Conservation (phyloP, 2,888 invertebrate species). For the Oligia latruncula region DNA sequence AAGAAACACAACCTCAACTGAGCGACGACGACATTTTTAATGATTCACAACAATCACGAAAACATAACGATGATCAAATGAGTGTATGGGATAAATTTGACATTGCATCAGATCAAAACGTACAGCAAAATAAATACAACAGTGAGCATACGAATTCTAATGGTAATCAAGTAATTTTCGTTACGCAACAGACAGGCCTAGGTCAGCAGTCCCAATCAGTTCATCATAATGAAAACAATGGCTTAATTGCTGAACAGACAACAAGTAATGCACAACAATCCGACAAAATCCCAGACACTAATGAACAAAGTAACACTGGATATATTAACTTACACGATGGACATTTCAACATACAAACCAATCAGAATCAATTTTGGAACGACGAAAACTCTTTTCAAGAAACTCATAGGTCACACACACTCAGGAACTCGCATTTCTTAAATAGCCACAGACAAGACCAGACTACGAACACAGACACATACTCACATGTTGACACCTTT, state of each 20-base stretch:
- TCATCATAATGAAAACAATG: conserved; percentile 15
- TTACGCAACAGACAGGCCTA: conserved; percentile 13
- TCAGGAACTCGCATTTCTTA: conserved; percentile 36
- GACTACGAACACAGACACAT: conserved; percentile 41
- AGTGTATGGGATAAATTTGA: conserved; percentile 55
- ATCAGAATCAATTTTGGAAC: conserved; percentile 21
- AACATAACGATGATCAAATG: conserved; percentile 27
- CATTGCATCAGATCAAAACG: conserved; percentile 15
- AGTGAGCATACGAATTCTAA: conserved; percentile 21
- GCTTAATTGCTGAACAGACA: conserved; percentile 12
- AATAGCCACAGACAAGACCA: conserved; percentile 44
- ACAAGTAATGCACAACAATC: conserved; percentile 21
- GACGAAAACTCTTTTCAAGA: conserved; percentile 32
- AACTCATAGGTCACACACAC: conserved; percentile 26
- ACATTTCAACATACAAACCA: conserved; percentile 12
- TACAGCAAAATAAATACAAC: conserved; percentile 25
- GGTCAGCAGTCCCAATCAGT: conserved; percentile 24
- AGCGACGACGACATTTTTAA: conserved; percentile 14
- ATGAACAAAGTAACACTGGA: conserved; percentile 30
- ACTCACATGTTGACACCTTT: conserved; percentile 32
- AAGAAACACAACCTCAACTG: conserved; percentile 30
- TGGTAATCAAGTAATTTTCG: conserved; percentile 7
- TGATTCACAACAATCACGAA: conserved; percentile 24
- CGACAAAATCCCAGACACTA: conserved; percentile 11
- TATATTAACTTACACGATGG: conserved; percentile 17